Percentiles rank a stretch among this genome's conserved stretches.
Conservation (phyloP, 2,888 invertebrate genomes). For the Smittia aterrima region DNA sequence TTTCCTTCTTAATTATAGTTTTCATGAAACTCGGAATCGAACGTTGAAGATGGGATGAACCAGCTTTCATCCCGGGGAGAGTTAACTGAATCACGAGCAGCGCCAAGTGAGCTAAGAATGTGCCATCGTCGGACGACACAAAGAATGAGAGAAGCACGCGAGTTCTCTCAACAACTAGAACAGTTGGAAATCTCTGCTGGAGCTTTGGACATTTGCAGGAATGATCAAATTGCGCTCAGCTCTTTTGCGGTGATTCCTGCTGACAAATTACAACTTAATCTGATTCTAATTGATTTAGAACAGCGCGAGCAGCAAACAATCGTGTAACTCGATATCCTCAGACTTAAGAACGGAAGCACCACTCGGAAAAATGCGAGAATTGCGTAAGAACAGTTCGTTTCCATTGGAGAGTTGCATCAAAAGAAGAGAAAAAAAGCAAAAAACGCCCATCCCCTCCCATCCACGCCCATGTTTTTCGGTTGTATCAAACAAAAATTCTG, state of each 20-base stretch:
- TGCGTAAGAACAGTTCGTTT: constrained; percentile 20
- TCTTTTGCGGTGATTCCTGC: constrained; percentile 13
- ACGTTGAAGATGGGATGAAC: neutral
- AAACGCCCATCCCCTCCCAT: constrained; percentile 6
- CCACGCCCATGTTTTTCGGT: constrained; percentile 13
- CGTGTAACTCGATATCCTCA: constrained; percentile 24
- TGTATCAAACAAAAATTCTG: constrained; percentile 13
- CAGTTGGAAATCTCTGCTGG: neutral
- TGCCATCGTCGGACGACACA: neutral
- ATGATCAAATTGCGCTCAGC: too few relatives aligned
- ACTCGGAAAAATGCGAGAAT: constrained; percentile 9
- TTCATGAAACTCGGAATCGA: neutral
- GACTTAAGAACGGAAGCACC: constrained; percentile 25
- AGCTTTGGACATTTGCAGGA: neutral
- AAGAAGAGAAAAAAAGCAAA: neutral
- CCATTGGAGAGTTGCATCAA: constrained; percentile 24
- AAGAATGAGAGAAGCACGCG: constrained; percentile 15
- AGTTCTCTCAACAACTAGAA: neutral
- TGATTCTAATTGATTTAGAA: neutral
- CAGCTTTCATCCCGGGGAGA: neutral
- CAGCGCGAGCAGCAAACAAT: neutral
- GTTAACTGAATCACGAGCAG: constrained; percentile 31
- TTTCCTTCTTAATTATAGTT: constrained; percentile 41
- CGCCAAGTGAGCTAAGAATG: neutral
- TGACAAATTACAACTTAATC: constrained; percentile 29